These are phyloP conservation scores for Spilosoma lubricipeda DNA, from an alignment of 2,888 invertebrate species.

Conservation along the genomic window DNA sequence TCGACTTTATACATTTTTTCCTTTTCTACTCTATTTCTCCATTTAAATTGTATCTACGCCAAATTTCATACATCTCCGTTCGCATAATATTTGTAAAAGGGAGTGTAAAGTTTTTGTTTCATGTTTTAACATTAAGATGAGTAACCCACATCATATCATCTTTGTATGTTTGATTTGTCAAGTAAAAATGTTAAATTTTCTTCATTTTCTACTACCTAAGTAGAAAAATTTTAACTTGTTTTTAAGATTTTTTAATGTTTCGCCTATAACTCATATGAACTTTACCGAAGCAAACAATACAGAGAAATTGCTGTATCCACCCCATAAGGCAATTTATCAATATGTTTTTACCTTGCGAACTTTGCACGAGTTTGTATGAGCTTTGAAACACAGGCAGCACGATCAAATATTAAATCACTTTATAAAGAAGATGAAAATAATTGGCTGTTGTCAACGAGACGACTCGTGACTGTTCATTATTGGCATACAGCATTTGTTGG, in stretches of 20 bases:
- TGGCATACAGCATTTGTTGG: slow-evolving; percentile 3
- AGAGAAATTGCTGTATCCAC: neutral
- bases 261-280: neutral
- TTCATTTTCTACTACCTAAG: neutral
- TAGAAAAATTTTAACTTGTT: neutral
- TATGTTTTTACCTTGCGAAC: slow-evolving; percentile 7
- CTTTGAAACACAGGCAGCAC: slow-evolving; percentile 1
- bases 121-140: neutral
- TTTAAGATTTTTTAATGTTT: neutral
- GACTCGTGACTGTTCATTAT: slow-evolving; percentile 1
- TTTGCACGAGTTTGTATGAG: neutral
- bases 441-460: slow-evolving; percentile 13
- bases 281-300: neutral
- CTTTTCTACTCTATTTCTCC: no score
- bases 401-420: slow-evolving; percentile 5
- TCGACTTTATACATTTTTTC: no score
- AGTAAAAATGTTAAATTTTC: neutral
- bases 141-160: neutral
- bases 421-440: slow-evolving; percentile 6
- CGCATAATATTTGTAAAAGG: no score
- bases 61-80: no score
- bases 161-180: no score
- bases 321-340: slow-evolving; percentile 6
- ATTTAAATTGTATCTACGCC: no score
- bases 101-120: no score